phyloP scores from a whole-genome alignment of 1,140 invertebrate species.

The Lordiphosa stackelbergi region DNA sequence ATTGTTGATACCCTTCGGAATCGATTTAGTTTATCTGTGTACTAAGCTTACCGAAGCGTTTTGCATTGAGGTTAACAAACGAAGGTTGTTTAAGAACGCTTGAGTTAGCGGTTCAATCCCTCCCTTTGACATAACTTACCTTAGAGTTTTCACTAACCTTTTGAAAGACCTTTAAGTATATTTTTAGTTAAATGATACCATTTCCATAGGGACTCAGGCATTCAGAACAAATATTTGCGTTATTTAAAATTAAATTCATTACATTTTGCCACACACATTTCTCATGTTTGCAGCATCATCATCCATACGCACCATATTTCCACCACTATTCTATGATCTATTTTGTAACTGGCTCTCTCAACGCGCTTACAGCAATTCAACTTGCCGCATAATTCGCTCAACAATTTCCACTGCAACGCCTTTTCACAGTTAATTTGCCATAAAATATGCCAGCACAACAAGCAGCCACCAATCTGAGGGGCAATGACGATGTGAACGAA shows the following conservation, averaged over 20 bases:
- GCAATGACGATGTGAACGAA: conserved; percentile 2
- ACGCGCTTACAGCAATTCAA: conserved; percentile 13
- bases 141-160: no score
- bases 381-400: conserved; percentile 18
- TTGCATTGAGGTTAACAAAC: no score
- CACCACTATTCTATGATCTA: neutral
- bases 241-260: conserved; percentile 5
- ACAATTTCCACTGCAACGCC: conserved; percentile 53
- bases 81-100: no score
- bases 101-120: no score
- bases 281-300: conserved; percentile 10
- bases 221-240: no score
- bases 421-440: conserved; percentile 57
- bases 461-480: conserved; percentile 25
- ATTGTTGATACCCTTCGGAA: no score
- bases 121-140: no score
- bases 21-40: no score
- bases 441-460: conserved; percentile 53
- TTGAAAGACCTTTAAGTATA: no score
- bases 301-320: conserved; percentile 23
- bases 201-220: no score
- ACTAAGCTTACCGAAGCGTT: no score
- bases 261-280: neutral
- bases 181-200: no score
- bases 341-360: conserved; percentile 10